These are phyloP conservation scores for Pyrocephalus nanus DNA, from an alignment of 2,797 vertebrate genomes.

Conservation along the genomic window DNA sequence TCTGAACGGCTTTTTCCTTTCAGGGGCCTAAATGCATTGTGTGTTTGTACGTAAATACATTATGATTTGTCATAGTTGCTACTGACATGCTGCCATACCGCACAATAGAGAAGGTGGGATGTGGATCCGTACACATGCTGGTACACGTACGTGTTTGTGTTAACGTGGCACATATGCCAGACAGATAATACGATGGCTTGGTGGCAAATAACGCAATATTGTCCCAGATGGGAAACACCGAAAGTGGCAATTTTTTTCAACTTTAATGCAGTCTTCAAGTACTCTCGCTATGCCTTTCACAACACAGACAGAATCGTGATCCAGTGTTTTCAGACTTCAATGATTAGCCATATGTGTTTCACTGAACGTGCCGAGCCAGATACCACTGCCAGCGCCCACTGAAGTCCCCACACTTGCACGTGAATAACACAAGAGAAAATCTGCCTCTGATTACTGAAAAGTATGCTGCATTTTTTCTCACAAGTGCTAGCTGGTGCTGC, in stretches of 20 bases:
- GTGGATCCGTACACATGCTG: neutral
- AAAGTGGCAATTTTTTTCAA: neutral
- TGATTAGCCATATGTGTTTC: constrained; percentile 25
- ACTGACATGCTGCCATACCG: neutral
- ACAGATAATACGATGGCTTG: neutral
- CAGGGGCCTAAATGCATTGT: neutral
- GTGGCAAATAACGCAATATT: neutral
- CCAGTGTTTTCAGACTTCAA: constrained; percentile 30
- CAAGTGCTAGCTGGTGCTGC: neutral
- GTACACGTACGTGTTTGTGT: neutral
- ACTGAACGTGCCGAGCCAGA: neutral
- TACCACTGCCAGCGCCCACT: neutral
- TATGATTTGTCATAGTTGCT: neutral
- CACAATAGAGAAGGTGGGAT: neutral
- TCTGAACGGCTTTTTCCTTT: neutral
- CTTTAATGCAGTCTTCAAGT: neutral
- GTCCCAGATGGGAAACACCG: constrained; percentile 27
- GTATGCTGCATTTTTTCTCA: neutral
- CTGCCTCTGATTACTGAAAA: neutral
- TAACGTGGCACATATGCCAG: neutral
- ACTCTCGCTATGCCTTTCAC: constrained; percentile 7
- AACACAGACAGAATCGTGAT: neutral
- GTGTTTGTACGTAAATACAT: neutral
- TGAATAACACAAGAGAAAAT: neutral
- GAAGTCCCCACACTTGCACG: neutral